Percentiles rank a stretch among this genome's conserved stretches.
Conservation (phyloP, 2,797 vertebrate genomes). For the Podargus strigoides region DNA sequence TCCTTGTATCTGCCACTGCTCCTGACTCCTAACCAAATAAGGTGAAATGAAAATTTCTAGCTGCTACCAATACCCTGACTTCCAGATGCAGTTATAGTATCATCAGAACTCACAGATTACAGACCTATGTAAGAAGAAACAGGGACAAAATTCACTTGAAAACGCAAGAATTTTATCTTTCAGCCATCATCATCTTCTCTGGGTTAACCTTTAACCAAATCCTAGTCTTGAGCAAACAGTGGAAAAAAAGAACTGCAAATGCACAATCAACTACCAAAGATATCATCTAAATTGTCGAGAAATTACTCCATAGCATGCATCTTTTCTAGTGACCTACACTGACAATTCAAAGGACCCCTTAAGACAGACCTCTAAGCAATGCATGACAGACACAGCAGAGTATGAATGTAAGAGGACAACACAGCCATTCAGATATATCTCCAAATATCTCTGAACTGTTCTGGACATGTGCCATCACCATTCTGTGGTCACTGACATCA, state of each 20-base stretch:
- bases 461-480: background rate
- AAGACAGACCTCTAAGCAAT: background rate
- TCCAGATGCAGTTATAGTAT: background rate
- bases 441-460: background rate
- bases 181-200: background rate
- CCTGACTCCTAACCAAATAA: background rate
- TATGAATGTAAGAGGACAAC: background rate
- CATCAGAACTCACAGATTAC: background rate
- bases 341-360: background rate
- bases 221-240: background rate
- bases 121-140: background rate
- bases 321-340: background rate
- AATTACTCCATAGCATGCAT: background rate
- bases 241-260: background rate
- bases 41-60: background rate
- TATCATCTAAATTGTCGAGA: background rate
- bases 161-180: background rate
- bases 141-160: background rate
- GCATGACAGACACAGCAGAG: background rate
- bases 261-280: background rate
- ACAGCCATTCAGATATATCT: background rate
- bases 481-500: background rate
- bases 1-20: background rate
- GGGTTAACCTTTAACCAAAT: background rate
- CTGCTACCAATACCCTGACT: background rate